Base-by-base conservation (phyloP, 2,797 vertebrate genomes). In the Gadopsis bispinosus region DNA sequence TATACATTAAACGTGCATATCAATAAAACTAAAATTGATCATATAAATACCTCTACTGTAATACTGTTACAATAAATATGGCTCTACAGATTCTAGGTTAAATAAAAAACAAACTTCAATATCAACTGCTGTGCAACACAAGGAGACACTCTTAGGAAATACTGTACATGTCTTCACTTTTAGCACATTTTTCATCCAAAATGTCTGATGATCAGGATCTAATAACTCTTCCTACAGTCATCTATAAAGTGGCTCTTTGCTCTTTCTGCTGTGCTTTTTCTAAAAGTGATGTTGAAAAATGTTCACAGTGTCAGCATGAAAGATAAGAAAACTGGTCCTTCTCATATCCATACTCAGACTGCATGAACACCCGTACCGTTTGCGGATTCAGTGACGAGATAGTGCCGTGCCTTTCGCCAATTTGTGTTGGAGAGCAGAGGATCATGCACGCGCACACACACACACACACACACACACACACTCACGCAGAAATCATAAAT, bases 1-100 rank as follows among this genome's bases (percentile, higher is more conserved):
- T 87, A 83, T 86, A 94, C 92, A 93, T 87, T 88, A 89, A 94
- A 90, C 93, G 84, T 94, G 94, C 93, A 92, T 90, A 88, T 89
- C 91, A 89, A 91, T 92, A 89, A 92, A 91, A 91, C 33, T 79
- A 73, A 92, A 94, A 86, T 79, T 29, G 66, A 83, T 91, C 85
- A 92, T 92, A 93, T 86, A 93, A 93, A 93, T 86, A 92, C 80
- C 80, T 91, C 69, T 89, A 92, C 85, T 85, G 61, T 88, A 88
- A 87, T 90, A 91, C 87, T 88, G 87, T 91, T 87, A 92, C 91
- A 92, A 89, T 92, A 92, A 92, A 91, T 92, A 93, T 92, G 90
- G 89, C 92, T 93, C 88, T 89, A 90, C 75, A 79, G 60, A 85
- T 83, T 91, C 75, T 83, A 87, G 86, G 53, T 85, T 88, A 88